Evolutionary conservation across 2,113 vertebrate genomes (phyloP).

Genomic region (Prunella fulvescens): DNA sequence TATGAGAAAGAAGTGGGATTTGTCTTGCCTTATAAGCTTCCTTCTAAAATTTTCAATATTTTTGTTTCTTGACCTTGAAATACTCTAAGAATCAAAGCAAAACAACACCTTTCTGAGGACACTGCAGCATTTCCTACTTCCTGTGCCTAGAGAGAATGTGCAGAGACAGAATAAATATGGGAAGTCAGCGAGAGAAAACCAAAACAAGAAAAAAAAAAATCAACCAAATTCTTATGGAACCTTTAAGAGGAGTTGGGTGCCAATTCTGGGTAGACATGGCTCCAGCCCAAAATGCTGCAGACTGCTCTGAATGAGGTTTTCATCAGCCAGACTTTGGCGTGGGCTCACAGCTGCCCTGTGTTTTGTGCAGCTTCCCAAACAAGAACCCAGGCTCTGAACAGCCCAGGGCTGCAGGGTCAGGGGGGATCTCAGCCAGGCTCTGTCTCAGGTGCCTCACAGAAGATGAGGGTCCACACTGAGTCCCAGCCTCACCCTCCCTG

Average conservation of each 20-base stretch:
- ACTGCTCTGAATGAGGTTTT: conserved; percentile 22
- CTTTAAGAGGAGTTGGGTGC: neutral
- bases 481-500: neutral
- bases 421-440: neutral
- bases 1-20: neutral
- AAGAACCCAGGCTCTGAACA: neutral
- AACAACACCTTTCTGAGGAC: neutral
- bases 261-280: conserved; percentile 28
- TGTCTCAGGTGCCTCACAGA: neutral
- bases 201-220: neutral
- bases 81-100: neutral
- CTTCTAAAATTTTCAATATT: neutral
- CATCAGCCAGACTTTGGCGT: conserved; percentile 12
- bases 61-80: neutral
- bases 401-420: neutral
- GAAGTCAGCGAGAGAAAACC: neutral
- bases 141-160: neutral
- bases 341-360: conserved; percentile 1
- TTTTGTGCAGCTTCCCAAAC: neutral
- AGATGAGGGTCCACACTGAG: neutral
- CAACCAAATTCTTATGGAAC: neutral
- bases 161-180: neutral
- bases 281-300: neutral
- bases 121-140: neutral
- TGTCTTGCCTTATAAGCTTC: neutral